Evolutionary conservation across 1,140 invertebrate genomes (phyloP).

Genomic region (Colletes latitarsis): DNA sequence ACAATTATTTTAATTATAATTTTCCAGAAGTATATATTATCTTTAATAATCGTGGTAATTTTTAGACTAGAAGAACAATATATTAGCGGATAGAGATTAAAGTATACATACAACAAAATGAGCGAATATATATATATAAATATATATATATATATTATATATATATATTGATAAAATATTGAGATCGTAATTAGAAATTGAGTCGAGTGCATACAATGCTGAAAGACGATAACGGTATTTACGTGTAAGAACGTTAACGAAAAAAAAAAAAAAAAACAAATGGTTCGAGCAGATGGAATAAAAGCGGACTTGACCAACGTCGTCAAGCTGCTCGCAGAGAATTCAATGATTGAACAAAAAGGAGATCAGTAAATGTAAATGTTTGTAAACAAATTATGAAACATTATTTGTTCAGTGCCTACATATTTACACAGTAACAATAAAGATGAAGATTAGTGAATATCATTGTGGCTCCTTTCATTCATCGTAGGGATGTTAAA

Average conservation of each 20-base stretch:
- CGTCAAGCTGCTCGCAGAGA: constrained; percentile 70
- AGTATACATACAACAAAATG: constrained; percentile 76
- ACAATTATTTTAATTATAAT: constrained; percentile 72
- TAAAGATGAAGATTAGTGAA: constrained; percentile 80
- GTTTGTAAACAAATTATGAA: constrained; percentile 81
- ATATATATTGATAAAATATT: constrained; percentile 75
- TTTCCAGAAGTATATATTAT: constrained; percentile 69
- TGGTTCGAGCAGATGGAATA: constrained; percentile 60
- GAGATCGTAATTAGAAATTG: constrained; percentile 77
- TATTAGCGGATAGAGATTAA: constrained; percentile 78
- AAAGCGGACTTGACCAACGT: constrained; percentile 58
- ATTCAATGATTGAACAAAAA: constrained; percentile 76
- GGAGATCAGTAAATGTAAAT: constrained; percentile 80
- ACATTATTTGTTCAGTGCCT: constrained; percentile 82
- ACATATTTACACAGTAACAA: constrained; percentile 81
- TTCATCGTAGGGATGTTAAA: background rate
- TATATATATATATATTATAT: constrained; percentile 52
- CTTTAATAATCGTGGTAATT: constrained; percentile 77
- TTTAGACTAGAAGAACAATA: constrained; percentile 78
- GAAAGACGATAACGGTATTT: constrained; percentile 60
- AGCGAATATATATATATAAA: constrained; percentile 55
- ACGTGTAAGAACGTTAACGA: constrained; percentile 56
- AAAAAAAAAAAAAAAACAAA: constrained; percentile 47
- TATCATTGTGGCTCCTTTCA: constrained; percentile 38
- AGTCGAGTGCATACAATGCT: constrained; percentile 75